phyloP scores from a whole-genome alignment of 1,140 invertebrate species.

The Dufourea novaeangliae region DNA sequence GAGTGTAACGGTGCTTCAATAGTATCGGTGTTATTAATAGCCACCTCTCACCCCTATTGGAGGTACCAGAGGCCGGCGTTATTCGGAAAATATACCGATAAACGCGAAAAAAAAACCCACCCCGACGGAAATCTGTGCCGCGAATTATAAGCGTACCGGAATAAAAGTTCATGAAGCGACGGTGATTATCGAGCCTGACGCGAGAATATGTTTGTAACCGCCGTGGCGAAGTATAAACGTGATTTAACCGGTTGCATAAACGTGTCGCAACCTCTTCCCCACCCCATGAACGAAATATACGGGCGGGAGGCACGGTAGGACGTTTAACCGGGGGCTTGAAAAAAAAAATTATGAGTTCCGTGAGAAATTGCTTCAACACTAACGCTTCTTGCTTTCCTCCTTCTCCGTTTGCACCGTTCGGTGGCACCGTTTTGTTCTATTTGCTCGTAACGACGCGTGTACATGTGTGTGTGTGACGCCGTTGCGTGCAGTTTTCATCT shows the following conservation, averaged over 20 bases:
- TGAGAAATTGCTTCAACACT: background rate
- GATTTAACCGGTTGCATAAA: background rate
- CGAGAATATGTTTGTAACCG: background rate
- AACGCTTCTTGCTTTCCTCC: background rate
- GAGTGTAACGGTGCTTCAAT: conserved; percentile 16
- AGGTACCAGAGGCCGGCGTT: conserved; percentile 18
- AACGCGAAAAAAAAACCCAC: conserved; percentile 29
- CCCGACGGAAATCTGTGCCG: conserved; percentile 2
- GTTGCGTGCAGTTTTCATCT: conserved; percentile 35
- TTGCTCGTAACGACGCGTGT: background rate
- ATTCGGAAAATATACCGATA: conserved; percentile 40
- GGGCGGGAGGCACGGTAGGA: background rate
- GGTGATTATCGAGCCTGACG: conserved; percentile 16
- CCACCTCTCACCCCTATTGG: too few relatives aligned
- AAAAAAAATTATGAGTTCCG: background rate
- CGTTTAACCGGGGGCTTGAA: background rate
- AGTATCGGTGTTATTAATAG: conserved; percentile 46
- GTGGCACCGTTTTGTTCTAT: background rate
- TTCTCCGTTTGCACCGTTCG: background rate
- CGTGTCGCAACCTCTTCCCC: too few relatives aligned
- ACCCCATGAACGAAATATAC: background rate
- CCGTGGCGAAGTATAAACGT: background rate
- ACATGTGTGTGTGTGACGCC: too few relatives aligned
- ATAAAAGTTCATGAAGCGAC: conserved; percentile 31
- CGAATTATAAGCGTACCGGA: conserved; percentile 23